Evolutionary conservation across 1,140 invertebrate genomes (phyloP).

Genomic region (Caligus rogercresseyi): DNA sequence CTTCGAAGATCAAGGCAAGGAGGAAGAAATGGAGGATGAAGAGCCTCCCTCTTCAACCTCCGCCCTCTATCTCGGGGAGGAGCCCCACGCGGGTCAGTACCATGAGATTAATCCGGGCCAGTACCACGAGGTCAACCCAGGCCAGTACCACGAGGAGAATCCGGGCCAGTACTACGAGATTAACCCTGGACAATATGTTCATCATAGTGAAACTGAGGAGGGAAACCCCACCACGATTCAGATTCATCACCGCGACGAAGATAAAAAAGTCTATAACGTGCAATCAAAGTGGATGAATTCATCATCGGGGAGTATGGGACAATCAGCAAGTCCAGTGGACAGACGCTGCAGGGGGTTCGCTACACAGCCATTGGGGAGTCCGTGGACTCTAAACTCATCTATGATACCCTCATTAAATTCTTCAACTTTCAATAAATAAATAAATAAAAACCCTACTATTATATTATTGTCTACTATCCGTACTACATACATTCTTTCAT

Average conservation of each 20-base stretch:
- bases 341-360: constrained; percentile 14
- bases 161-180: constrained; percentile 15
- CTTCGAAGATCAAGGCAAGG: not conserved
- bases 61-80: not conserved
- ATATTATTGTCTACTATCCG: too few species aligned
- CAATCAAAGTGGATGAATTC: constrained; percentile 12
- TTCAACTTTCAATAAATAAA: constrained; percentile 12
- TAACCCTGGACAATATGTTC: constrained; percentile 13
- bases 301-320: constrained; percentile 16
- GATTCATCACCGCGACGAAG: constrained; percentile 3
- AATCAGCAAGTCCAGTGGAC: constrained; percentile 3
- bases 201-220: not conserved
- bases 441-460: too few species aligned
- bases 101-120: constrained; percentile 17
- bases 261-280: constrained; percentile 13
- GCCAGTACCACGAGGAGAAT: constrained; percentile 12
- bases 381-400: constrained; percentile 9
- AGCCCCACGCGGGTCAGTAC: constrained; percentile 10
- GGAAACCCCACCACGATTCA: not conserved
- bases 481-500: too few species aligned
- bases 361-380: constrained; percentile 12
- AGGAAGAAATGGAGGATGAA: not conserved
- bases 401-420: constrained; percentile 13
- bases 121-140: constrained; percentile 14
- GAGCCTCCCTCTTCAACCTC: not conserved